phyloP scores from a whole-genome alignment of 2,797 vertebrate species.

The Tauraco hartlaubi region DNA sequence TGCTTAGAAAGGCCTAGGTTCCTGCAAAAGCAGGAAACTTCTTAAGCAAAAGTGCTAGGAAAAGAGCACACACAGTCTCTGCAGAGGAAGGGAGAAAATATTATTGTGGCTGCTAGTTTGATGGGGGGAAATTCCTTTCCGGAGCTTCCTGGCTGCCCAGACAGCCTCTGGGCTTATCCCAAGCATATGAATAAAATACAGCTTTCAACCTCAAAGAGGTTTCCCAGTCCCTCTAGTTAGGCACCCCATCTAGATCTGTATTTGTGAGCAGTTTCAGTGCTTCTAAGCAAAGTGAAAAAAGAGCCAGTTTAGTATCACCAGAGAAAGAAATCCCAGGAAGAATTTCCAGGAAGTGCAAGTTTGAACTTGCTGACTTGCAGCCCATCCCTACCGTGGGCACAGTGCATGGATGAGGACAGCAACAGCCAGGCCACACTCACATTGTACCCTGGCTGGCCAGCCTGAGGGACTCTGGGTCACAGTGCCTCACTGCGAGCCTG shows the following conservation, averaged over 20 bases:
- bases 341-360: not conserved
- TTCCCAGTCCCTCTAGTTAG: not conserved
- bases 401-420: not conserved
- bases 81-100: not conserved
- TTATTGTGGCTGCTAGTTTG: not conserved
- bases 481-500: not conserved
- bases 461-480: not conserved
- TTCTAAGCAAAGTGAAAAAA: not conserved
- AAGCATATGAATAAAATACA: slow-evolving; percentile 10
- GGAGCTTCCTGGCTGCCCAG: slow-evolving; percentile 16
- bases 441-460: not conserved
- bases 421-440: not conserved
- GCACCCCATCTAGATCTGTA: not conserved
- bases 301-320: not conserved
- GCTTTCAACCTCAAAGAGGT: slow-evolving; percentile 26
- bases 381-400: rapidly evolving
- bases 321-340: not conserved
- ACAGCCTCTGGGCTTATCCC: slow-evolving; percentile 10
- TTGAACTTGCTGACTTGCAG: not conserved
- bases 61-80: not conserved
- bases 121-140: slow-evolving; percentile 35
- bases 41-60: not conserved
- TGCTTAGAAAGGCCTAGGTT: not conserved
- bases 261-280: not conserved
- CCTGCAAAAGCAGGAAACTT: not conserved